Evolutionary conservation across 1,140 invertebrate genomes (phyloP), one percentile per base, ranked within the genome.

Genomic region (Mya arenaria): DNA sequence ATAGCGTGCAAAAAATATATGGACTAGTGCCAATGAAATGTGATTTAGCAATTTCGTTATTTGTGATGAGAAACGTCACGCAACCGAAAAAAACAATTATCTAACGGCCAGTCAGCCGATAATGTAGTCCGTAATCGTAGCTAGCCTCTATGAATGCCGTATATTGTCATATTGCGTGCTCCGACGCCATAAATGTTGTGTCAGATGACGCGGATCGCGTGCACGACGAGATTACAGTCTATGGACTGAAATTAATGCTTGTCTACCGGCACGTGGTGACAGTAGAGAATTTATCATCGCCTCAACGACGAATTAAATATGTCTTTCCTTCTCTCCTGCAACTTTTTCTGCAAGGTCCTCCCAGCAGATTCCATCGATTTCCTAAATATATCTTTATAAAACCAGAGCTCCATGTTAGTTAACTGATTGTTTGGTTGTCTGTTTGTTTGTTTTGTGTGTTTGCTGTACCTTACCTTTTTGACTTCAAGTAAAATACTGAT

Each of bases 81-180:
- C 77, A 80, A 80, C 68, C n/a, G 36, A 80, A 80, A 80, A 63
- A 71, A 80, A 80, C 48, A 80, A 80, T 80, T 80, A 80, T 79
- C 75, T 68, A 79, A 69, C 75, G 75, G 75, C 30, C 74, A 78
- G 74, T 34, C 60, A 63, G 62, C 56, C 37, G 39, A 52, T 79
- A 79, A 79, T 80, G 77, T 71, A 71, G 65, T 71, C 66, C 34
- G 77, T 80, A 80, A 80, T 80, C 71, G 65, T 80, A 80, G 37
- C 63, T 69, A 65, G 77, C 48, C 44, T 68, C 62, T 58, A 80
- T 80, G 77, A 80, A 80, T 80, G 55, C 52, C 30, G 66, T 69
- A 69, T 80, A 80, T 80, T 56, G 77, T 44, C 23, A 1, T 68
- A 23, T 80, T 30, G 77, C 77, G 77, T 80, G 77, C 55, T 55